Percentiles rank a stretch among this genome's conserved stretches.
Conservation (phyloP, 1,140 invertebrate genomes). For the Drosophila repleta region DNA sequence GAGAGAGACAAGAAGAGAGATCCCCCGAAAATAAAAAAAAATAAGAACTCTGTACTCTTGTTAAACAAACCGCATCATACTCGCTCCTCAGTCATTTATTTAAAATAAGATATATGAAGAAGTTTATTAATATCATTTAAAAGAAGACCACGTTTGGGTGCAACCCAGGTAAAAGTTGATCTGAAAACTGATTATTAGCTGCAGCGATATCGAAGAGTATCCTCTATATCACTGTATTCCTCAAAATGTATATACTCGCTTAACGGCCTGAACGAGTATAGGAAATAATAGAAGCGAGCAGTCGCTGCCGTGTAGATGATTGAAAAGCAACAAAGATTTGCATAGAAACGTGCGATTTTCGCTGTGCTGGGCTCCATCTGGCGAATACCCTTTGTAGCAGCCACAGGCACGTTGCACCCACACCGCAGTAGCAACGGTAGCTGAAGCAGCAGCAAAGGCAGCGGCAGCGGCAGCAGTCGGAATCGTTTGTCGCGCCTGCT, state of each 20-base stretch:
- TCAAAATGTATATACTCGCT: not conserved
- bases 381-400: conserved; percentile 54
- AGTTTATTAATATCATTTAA: too few species aligned
- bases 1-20: conserved; percentile 20
- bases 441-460: not conserved
- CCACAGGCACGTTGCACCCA: conserved; percentile 53
- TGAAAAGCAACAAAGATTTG: conserved; percentile 77
- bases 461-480: conserved; percentile 12
- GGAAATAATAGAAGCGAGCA: conserved; percentile 51
- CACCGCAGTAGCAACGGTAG: conserved; percentile 25
- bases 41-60: not conserved
- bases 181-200: too few species aligned
- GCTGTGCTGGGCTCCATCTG: conserved; percentile 58
- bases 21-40: conserved; percentile 1
- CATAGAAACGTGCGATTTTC: conserved; percentile 81
- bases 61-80: not conserved
- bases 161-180: too few species aligned
- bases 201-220: too few species aligned
- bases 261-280: not conserved
- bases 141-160: too few species aligned
- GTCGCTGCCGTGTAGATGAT: conserved; percentile 65
- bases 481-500: conserved; percentile 52
- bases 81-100: not conserved
- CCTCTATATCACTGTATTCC: too few species aligned
- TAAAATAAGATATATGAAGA: conserved; percentile 1